phyloP scores from a whole-genome alignment of 1,140 invertebrate genomes.

The Pemphigus obesinymphae region DNA sequence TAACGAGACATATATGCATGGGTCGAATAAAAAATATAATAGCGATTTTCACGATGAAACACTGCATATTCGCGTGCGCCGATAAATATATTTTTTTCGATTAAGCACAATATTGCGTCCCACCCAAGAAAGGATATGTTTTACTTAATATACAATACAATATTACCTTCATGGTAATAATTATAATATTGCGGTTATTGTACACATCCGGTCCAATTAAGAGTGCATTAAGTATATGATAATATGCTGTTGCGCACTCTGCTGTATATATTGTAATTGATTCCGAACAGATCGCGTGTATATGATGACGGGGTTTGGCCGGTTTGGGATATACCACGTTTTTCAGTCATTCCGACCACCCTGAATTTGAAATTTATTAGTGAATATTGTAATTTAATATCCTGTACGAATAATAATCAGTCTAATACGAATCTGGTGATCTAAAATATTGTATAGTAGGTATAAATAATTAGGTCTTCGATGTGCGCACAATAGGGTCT shows the following conservation, averaged over 20 bases:
- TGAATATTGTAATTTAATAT: neutral
- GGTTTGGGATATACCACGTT: neutral
- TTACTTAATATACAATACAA: neutral
- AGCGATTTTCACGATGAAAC: no score
- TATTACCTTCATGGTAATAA: neutral
- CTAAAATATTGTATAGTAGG: no score
- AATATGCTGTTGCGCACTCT: neutral
- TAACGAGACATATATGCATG: no score
- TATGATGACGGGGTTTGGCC: neutral
- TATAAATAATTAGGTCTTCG: no score
- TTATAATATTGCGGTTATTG: neutral
- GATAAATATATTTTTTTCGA: no score
- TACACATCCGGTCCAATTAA: slow-evolving; percentile 4
- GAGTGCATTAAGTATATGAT: neutral
- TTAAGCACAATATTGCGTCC: no score
- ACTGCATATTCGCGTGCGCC: no score
- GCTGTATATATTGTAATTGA: slow-evolving; percentile 33
- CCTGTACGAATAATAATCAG: no score
- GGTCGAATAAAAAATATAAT: no score
- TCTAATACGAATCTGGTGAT: no score
- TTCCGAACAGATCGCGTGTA: slow-evolving; percentile 17
- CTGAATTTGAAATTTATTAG: neutral
- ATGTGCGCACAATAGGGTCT: neutral
- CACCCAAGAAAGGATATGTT: neutral
- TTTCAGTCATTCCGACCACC: neutral